Evolutionary conservation across 2,888 invertebrate genomes (phyloP), one percentile per base, ranked within the genome.

Genomic region (Ectropis crepuscularia): DNA sequence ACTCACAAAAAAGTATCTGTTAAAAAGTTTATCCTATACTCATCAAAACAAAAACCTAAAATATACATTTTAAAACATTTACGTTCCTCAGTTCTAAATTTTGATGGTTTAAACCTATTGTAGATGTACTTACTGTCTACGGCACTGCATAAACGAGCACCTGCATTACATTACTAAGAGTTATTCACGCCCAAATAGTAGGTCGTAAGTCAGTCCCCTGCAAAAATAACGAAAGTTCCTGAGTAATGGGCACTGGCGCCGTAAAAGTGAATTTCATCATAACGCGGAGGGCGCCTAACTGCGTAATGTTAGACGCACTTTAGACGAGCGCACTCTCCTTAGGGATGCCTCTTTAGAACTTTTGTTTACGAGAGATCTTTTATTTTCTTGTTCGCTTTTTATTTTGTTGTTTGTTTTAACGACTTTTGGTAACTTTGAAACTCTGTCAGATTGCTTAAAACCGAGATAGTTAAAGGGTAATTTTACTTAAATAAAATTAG

Each of bases 191-290:
- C 48, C 12, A 46, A 62, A 62, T 53, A 51, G 62, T 57, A 57
- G 57, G 11, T 28, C 53, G 47, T 62, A 57, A 62, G 57, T 53
- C 62, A 66, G 58, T 12, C 53, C 53, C 55, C 38, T 55, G 47
- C 54, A 61, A 67, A 63, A 63, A 60, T 63, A 63, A 66, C 53
- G 59, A 57, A 61, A 63, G 63, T 63, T 67, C 61, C 54, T 63
- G 67, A 61, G 63, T 63, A 60, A 67, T 63, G 67, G 63, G 58
- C 47, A 65, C 64, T 51, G 67, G 45, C 12, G 50, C 55, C 49
- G 61, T 68, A 68, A 68, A 68, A 65, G 63, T 68, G 65, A 65
- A 68, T 68, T 65, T 68, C 58, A 61, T 68, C 67, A 62, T 68
- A 64, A 64, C 64, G 63, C 45, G 54, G 57, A 61, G 57, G 49